Base-by-base conservation (phyloP, 1,140 invertebrate genomes). In the Kradibia gibbosae region DNA sequence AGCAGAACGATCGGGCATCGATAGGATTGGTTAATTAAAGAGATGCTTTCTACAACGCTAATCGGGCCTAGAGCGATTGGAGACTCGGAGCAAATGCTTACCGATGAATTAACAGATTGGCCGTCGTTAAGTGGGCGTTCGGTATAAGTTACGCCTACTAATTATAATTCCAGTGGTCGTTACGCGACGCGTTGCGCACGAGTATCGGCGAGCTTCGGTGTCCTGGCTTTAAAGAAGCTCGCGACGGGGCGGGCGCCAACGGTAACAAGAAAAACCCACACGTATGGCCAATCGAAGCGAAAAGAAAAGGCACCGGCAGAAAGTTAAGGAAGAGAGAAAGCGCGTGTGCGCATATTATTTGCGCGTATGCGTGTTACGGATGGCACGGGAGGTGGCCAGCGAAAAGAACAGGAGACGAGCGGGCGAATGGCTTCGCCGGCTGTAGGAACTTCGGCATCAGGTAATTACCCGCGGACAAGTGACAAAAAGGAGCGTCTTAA, bases 401-500 rank as follows among this genome's bases (percentile, higher is more conserved):
- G 20, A 53, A 28, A 20, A 2, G 11, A 70, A 55, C 36, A 48
- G 31, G 20, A 72, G 28, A 57, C 60, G 55, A 20, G 28, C 17
- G n/a, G 15, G 39, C 45, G 48, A 36, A 31, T 55, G 45, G 42
- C 62, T 78, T 42, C 22, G 42, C 48, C 31, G 31, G 79, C 84
- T 85, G 86, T 86, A 85, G 85, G 25, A n/a, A 25, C 85, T 76
- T 70, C 74, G 31, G 77, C 85, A 82, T 81, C 55, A 89, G 87
- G 85, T 90, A 90, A 91, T 91, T 90, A 91, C 87, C 82, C 83
- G 83, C 76, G 84, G 13, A 83, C 85, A 81, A 90, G 89, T 89
- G 88, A 90, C 89, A 91, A 90, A 91, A 91, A 91, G 86, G 86
- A 81, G 86, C 85, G 87, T 89, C 89, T 88, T 89, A 89, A 90